These are phyloP conservation scores for Spheniscus mendiculus DNA, from an alignment of 2,113 vertebrate species.

Conservation along the genomic window DNA sequence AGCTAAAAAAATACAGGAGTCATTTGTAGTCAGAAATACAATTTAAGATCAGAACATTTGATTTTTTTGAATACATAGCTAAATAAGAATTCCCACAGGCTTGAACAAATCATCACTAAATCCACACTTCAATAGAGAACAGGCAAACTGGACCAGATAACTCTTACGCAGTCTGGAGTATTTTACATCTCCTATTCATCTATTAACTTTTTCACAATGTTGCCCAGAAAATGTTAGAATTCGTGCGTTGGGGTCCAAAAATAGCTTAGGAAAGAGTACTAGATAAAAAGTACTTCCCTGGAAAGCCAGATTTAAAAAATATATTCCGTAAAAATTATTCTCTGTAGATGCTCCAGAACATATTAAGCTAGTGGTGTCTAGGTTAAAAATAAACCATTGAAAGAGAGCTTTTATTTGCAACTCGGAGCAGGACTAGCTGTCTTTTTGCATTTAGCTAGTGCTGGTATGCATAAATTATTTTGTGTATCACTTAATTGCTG, in stretches of 20 bases:
- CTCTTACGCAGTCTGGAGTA: neutral
- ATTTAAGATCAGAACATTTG: neutral
- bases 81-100: neutral
- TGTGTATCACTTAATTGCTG: neutral
- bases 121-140: neutral
- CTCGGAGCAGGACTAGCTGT: neutral
- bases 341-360: neutral
- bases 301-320: conserved; percentile 18
- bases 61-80: neutral
- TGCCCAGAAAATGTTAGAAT: conserved; percentile 28
- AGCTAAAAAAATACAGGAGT: neutral
- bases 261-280: conserved; percentile 1
- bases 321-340: neutral
- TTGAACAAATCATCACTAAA: conserved; percentile 19
- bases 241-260: neutral
- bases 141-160: neutral
- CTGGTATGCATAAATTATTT: neutral
- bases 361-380: neutral
- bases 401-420: neutral
- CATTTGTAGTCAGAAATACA: neutral
- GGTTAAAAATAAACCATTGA: neutral
- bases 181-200: conserved; percentile 25
- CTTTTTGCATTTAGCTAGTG: neutral
- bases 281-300: neutral
- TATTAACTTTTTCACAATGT: neutral